Evolutionary conservation across 1,140 invertebrate species (phyloP).

Genomic region (Drosophila persimilis): DNA sequence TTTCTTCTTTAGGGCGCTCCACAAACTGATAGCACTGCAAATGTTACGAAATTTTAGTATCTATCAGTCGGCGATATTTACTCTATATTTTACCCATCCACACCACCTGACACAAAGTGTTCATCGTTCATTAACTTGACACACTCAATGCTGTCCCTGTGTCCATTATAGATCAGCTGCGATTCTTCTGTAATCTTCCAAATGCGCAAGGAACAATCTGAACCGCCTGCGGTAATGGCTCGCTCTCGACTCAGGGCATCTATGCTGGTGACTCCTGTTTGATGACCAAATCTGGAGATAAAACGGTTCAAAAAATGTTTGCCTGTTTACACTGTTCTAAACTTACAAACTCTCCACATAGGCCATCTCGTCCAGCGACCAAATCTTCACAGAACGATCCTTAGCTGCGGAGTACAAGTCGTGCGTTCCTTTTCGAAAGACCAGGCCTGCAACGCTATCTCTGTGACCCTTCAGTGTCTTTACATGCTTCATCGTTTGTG

Average conservation of each 20-base stretch:
- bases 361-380: conserved; percentile 97
- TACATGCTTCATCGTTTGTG: conserved; percentile 89
- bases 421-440: conserved; percentile 94
- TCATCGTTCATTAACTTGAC: conserved; percentile 96
- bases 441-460: conserved; percentile 89
- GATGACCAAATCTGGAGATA: conserved; percentile 91
- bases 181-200: conserved; percentile 99
- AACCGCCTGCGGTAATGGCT: conserved; percentile 94
- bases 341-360: conserved; percentile 96
- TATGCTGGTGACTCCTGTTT: conserved; percentile 93
- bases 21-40: conserved; percentile 89
- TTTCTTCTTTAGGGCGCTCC: conserved; percentile 96
- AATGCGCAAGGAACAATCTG: conserved; percentile 92
- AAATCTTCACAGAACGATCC: conserved; percentile 95
- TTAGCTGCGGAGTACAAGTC: conserved; percentile 93
- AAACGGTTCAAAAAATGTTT: neutral
- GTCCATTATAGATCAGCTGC: conserved; percentile 95
- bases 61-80: neutral
- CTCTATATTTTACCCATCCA: conserved; percentile 89
- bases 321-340: accelerated
- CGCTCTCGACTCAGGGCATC: conserved; percentile 93
- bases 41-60: neutral
- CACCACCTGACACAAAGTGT: conserved; percentile 94
- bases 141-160: conserved; percentile 91
- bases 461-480: conserved; percentile 93